phyloP scores from a whole-genome alignment of 2,888 invertebrate species.

The Mongoloraphidia duomilia region DNA sequence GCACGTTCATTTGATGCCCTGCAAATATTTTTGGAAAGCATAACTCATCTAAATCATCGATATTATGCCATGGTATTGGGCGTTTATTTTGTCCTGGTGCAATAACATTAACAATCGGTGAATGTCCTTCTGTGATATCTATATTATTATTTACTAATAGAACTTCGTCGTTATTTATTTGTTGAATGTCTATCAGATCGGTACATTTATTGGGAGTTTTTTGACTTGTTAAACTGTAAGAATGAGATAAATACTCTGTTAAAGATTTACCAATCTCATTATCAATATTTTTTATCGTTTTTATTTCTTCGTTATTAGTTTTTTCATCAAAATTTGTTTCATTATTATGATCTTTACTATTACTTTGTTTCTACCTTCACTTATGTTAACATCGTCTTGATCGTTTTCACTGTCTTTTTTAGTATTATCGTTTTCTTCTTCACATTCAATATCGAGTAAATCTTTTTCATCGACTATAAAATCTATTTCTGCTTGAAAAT shows the following conservation, averaged over 20 bases:
- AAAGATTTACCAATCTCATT: not conserved
- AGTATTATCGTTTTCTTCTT: not conserved
- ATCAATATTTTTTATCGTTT: not conserved
- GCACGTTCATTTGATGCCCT: conserved; percentile 8
- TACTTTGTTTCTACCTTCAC: not conserved
- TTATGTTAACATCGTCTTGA: not conserved
- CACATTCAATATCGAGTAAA: not conserved
- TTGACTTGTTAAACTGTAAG: too few relatives aligned
- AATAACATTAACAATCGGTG: conserved; percentile 9
- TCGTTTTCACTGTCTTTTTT: not conserved
- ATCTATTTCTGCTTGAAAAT: conserved; percentile 7
- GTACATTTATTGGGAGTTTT: too few relatives aligned
- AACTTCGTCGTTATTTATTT: conserved; percentile 13
- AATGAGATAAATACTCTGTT: too few relatives aligned
- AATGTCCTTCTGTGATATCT: conserved; percentile 1
- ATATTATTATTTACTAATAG: conserved; percentile 14
- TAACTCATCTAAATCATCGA: conserved; percentile 15
- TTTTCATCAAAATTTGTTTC: too few relatives aligned
- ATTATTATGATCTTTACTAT: not conserved
- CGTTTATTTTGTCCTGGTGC: conserved; percentile 17
- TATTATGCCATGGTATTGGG: conserved; percentile 15
- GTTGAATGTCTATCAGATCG: conserved; percentile 6
- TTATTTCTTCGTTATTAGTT: too few relatives aligned
- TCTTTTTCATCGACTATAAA: conserved; percentile 12
- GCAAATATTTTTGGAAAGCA: conserved; percentile 16